phyloP scores from a whole-genome alignment of 2,797 vertebrate species.

The Todus mexicanus region DNA sequence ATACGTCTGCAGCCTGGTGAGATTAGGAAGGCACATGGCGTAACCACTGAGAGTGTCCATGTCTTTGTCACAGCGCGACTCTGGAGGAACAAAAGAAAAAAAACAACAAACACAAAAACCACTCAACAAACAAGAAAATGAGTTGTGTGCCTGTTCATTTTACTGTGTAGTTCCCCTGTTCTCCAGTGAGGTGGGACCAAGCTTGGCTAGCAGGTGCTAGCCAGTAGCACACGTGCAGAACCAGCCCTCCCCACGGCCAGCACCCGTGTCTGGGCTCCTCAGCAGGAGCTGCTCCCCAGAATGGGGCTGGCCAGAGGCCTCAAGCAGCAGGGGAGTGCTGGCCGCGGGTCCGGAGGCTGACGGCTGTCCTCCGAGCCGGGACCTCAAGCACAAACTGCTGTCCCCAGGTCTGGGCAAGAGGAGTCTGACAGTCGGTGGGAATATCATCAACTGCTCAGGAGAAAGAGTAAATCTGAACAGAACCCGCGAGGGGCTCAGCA shows the following conservation, averaged over 20 bases:
- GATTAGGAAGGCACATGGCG: conserved; percentile 93
- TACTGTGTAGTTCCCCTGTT: neutral
- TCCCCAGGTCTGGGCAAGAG: neutral
- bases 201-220: neutral
- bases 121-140: neutral
- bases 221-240: neutral
- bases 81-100: conserved; percentile 71
- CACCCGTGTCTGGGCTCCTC: neutral
- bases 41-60: conserved; percentile 95
- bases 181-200: neutral
- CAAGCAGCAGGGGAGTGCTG: neutral
- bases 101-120: neutral
- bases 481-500: neutral
- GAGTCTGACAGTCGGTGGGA: no score
- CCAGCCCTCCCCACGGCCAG: neutral
- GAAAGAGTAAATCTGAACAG: neutral
- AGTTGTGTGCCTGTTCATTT: neutral
- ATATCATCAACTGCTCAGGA: neutral
- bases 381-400: neutral
- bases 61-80: conserved; percentile 93
- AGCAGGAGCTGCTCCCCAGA: neutral
- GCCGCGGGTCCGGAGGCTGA: no score
- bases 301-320: neutral
- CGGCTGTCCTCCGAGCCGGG: neutral
- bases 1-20: conserved; percentile 85